Base-by-base conservation (phyloP, 2,113 vertebrate genomes). In the Aegotheles bennettii region DNA sequence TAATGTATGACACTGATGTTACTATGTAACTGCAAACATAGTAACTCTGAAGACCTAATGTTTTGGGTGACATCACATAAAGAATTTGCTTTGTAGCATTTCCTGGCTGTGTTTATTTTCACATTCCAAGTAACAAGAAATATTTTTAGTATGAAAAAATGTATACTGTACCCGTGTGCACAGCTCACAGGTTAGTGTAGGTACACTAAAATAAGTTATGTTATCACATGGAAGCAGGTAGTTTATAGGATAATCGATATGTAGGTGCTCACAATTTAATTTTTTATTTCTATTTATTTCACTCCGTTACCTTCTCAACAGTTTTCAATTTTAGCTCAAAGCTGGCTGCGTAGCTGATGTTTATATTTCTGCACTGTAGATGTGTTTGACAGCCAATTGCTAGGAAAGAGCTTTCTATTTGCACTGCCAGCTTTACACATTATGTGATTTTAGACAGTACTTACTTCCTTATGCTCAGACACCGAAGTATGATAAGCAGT, bases 381-480 rank as follows among this genome's bases (percentile, higher is more conserved):
- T 93, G 42, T 92, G 94, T 94, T 92, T 91, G 90, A 87, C 91
- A 97, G 92, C 84, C 93, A 95, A 28, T 94, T 79, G 75, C 96
- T 87, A 74, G 75, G 77, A 91, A 73, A 92, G 84, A 80, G 83
- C 64, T 90, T 95, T 84, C 87, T 97, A 42, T 95, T 95, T 96
- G 78, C 90, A 74, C 69, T 95, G 92, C 84, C 95, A 94, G 45
- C 75, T 88, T 89, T 96, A 63, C 88, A 81, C 43, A 82, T 96
- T 94, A 84, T 73, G 68, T 71, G 64, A 70, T 85, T 93, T 97
- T 89, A 91, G 73, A 88, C 76, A 57, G 43, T 87, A 45, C 81
- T 90, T 87, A 48, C 81, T 90, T 91, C 80, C 82, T 76, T 82
- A 76, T 67, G 89, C 90, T 95, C 92, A 90, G 88, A 89, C 53